phyloP scores from a whole-genome alignment of 2,797 vertebrate genomes.

The Lutjanus argentimaculatus region DNA sequence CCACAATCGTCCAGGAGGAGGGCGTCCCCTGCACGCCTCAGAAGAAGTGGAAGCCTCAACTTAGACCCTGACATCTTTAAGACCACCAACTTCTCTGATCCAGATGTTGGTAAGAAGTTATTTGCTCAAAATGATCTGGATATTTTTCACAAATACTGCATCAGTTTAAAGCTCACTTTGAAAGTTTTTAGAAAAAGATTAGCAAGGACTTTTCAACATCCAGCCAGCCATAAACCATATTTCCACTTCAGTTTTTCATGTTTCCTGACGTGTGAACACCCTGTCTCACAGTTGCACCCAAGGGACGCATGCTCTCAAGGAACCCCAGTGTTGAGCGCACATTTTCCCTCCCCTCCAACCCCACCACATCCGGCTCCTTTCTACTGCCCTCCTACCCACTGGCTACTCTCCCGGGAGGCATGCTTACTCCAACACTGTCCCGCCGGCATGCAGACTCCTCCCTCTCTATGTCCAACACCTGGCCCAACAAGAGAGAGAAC shows the following conservation, averaged over 20 bases:
- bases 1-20: slow-evolving; percentile 81
- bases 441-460: slow-evolving; percentile 78
- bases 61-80: slow-evolving; percentile 89
- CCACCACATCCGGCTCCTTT: slow-evolving; percentile 82
- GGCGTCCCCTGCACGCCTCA: slow-evolving; percentile 76
- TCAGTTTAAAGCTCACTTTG: neutral
- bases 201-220: neutral
- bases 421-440: slow-evolving; percentile 79
- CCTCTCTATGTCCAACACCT: slow-evolving; percentile 91
- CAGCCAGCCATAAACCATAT: neutral
- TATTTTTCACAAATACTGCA: neutral
- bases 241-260: neutral
- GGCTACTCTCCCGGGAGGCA: slow-evolving; percentile 84
- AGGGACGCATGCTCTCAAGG: slow-evolving; percentile 80
- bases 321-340: slow-evolving; percentile 85
- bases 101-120: slow-evolving; percentile 76
- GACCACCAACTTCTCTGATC: slow-evolving; percentile 67
- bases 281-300: slow-evolving; percentile 77
- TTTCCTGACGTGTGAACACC: slow-evolving; percentile 32
- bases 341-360: slow-evolving; percentile 79
- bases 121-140: neutral
- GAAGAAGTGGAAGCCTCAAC: slow-evolving; percentile 90
- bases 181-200: neutral
- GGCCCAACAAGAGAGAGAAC: slow-evolving; percentile 90
- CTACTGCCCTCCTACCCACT: slow-evolving; percentile 91